Evolutionary conservation across 2,113 vertebrate species (phyloP).

Genomic region (Dascyllus trimaculatus): DNA sequence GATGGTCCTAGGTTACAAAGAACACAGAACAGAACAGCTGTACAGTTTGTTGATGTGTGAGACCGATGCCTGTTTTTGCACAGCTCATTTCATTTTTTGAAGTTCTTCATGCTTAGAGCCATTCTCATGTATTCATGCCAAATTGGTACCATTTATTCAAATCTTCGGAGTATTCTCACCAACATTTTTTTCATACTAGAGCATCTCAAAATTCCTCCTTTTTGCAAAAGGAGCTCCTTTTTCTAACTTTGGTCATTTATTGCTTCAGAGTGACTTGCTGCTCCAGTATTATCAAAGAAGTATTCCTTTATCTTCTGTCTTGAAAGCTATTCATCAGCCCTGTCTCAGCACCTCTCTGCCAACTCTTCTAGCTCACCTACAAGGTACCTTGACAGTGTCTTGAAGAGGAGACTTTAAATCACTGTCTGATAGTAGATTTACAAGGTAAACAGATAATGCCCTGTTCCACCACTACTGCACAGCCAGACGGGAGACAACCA

Average conservation of each 20-base stretch:
- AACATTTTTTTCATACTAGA: background rate
- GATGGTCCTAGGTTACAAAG: background rate
- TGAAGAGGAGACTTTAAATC: conserved; percentile 28
- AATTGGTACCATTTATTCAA: background rate
- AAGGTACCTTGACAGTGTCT: conserved; percentile 20
- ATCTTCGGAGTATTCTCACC: conserved; percentile 7
- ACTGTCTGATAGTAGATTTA: conserved; percentile 32
- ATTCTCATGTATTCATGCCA: background rate
- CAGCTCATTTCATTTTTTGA: background rate
- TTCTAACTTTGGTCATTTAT: background rate
- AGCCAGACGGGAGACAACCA: background rate
- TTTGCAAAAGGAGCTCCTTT: background rate
- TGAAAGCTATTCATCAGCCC: conserved; percentile 25
- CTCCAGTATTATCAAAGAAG: conserved; percentile 2
- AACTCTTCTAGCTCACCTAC: conserved; percentile 8
- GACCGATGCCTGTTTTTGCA: background rate
- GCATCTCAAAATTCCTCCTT: background rate
- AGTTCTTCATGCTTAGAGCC: background rate
- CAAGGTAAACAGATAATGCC: conserved; percentile 28
- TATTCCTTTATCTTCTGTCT: conserved; percentile 2
- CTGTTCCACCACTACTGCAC: background rate
- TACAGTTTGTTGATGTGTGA: conserved; percentile 2
- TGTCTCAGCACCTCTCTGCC: conserved; percentile 11
- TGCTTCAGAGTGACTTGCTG: background rate
- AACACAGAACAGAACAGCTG: conserved; percentile 29